These are phyloP conservation scores for Cephus runcator DNA, from an alignment of 2,888 invertebrate genomes.

Conservation along the genomic window DNA sequence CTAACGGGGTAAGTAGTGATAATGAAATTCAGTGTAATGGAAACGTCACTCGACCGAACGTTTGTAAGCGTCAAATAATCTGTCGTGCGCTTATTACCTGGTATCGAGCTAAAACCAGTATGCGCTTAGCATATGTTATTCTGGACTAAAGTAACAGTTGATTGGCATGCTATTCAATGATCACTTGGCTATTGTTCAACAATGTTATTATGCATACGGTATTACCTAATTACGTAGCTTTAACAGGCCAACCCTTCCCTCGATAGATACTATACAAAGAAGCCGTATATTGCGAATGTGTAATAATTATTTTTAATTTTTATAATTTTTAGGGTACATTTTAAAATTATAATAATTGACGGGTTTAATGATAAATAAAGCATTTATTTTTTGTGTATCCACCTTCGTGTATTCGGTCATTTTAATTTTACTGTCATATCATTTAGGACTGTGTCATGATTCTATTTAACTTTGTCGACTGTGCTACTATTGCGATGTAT, in stretches of 20 bases:
- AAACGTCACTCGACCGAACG: constrained; percentile 5
- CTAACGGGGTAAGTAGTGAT: neutral
- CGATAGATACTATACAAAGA: neutral
- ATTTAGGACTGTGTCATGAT: constrained; percentile 23
- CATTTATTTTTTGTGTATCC: neutral
- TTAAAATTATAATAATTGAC: neutral
- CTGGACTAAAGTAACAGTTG: constrained; percentile 35
- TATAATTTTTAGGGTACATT: neutral
- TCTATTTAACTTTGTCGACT: constrained; percentile 33
- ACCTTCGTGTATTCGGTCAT: neutral
- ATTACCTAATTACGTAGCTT: neutral
- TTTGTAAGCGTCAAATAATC: constrained; percentile 15
- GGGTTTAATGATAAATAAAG: neutral
- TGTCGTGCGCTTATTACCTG: constrained; percentile 15
- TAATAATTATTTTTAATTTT: neutral
- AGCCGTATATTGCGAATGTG: neutral
- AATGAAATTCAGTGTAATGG: constrained; percentile 9
- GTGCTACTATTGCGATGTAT: neutral
- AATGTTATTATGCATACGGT: neutral
- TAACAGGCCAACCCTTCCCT: neutral
- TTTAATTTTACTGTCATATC: neutral
- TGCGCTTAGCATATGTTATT: neutral
- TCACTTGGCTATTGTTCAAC: neutral
- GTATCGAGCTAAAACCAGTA: neutral
- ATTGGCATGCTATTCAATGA: constrained; percentile 35